Percentiles rank a stretch among this genome's conserved stretches.
phyloP scores from a whole-genome alignment of 2,113 vertebrate genomes.

The Erythrocercus mccallii region DNA sequence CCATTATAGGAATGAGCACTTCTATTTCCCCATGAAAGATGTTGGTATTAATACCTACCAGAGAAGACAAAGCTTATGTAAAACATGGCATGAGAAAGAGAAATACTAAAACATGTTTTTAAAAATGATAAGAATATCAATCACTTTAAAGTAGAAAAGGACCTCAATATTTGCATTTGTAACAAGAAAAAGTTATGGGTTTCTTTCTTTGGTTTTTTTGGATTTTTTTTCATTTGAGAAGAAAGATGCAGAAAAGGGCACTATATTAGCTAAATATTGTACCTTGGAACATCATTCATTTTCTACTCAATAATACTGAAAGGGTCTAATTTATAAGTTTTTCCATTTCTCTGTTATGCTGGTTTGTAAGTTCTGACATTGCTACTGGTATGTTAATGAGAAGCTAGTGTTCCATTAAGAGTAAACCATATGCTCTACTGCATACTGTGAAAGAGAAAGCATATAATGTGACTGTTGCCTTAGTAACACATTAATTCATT shows the following conservation, averaged over 20 bases:
- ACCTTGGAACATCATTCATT: constrained; percentile 81
- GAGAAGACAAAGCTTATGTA: constrained; percentile 51
- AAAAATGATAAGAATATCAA: constrained; percentile 47
- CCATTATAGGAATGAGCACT: neutral
- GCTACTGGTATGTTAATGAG: constrained; percentile 88
- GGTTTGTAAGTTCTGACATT: constrained; percentile 85
- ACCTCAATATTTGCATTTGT: constrained; percentile 71
- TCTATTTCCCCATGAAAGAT: neutral
- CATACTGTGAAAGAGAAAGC: constrained; percentile 87
- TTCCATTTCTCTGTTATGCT: constrained; percentile 77
- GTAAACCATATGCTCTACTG: constrained; percentile 86
- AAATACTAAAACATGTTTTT: constrained; percentile 35
- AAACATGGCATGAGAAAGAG: constrained; percentile 19
- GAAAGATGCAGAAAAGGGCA: constrained; percentile 75
- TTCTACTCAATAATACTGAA: constrained; percentile 77
- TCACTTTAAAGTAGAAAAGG: constrained; percentile 53
- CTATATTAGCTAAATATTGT: constrained; percentile 78
- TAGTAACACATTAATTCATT: constrained; percentile 94
- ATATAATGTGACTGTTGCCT: constrained; percentile 95
- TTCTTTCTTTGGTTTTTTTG: neutral
- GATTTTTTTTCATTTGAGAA: neutral
- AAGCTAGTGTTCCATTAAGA: constrained; percentile 85
- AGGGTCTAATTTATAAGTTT: constrained; percentile 83
- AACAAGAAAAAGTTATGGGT: constrained; percentile 43
- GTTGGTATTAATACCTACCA: neutral